Conservation (phyloP, 2,888 invertebrate genomes). For the Lamellibrachia columna region DNA sequence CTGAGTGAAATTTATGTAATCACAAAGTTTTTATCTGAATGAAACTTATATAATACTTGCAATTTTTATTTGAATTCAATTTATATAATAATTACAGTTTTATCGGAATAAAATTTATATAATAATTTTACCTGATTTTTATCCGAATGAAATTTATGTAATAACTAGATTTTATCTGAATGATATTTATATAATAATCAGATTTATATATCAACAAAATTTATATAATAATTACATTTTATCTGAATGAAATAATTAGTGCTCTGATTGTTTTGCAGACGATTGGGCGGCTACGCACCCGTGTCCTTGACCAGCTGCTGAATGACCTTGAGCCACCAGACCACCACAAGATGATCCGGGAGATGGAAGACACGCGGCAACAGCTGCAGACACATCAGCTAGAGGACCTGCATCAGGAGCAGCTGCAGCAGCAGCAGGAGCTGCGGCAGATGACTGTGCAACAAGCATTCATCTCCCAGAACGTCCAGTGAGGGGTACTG, state of each 20-base stretch:
- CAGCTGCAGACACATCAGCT: constrained; percentile 50
- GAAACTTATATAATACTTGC: not conserved
- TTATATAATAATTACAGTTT: not conserved
- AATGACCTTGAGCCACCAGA: constrained; percentile 57
- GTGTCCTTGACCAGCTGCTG: constrained; percentile 61
- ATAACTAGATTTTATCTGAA: not conserved
- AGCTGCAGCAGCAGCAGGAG: not conserved
- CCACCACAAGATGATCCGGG: constrained; percentile 49
- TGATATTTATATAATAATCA: not conserved
- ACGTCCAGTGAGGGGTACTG: not conserved
- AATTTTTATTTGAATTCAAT: not conserved
- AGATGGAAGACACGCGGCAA: not conserved
- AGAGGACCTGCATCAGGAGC: constrained; percentile 29
- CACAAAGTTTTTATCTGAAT: not conserved
- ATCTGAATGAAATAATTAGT: not conserved
- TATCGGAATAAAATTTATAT: not conserved
- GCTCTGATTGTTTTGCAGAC: constrained; percentile 47
- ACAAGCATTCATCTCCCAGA: not conserved
- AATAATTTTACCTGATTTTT: not conserved
- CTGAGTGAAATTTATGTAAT: not conserved
- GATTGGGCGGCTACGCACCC: constrained; percentile 56
- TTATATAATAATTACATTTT: not conserved
- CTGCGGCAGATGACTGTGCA: not conserved
- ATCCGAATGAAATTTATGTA: not conserved
- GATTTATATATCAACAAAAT: not conserved